phyloP scores from a whole-genome alignment of 2,888 invertebrate genomes.

The Epistrophella euchroma region DNA sequence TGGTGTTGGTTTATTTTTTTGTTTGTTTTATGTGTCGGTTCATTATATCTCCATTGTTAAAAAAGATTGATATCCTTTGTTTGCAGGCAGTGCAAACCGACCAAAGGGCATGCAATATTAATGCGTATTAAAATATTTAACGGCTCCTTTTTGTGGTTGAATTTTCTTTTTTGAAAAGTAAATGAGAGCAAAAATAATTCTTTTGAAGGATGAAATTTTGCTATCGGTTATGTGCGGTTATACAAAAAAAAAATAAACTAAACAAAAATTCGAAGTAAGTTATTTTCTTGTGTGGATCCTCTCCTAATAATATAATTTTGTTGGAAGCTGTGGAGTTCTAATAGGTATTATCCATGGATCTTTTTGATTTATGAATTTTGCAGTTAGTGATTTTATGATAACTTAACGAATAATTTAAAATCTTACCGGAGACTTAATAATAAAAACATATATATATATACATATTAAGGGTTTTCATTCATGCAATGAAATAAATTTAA shows the following conservation, averaged over 20 bases:
- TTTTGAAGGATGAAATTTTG: background rate
- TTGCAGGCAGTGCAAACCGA: constrained; percentile 6
- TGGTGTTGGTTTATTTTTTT: constrained; percentile 39
- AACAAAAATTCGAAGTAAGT: background rate
- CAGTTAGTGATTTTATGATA: no score
- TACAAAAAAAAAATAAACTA: background rate
- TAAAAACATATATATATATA: no score
- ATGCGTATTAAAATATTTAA: constrained; percentile 42
- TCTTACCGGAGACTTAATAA: no score
- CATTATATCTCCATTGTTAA: constrained; percentile 36
- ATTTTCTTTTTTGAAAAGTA: background rate
- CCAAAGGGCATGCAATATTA: constrained; percentile 14
- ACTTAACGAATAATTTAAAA: no score
- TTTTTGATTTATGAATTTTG: no score
- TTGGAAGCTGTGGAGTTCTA: no score
- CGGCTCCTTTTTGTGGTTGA: constrained; percentile 9
- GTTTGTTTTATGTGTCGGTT: constrained; percentile 62
- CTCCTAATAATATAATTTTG: no score
- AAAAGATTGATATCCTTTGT: constrained; percentile 33
- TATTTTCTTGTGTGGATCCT: no score
- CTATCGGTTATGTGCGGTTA: background rate
- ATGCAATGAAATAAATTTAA: no score
- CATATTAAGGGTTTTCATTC: no score
- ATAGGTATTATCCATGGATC: no score
- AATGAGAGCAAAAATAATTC: background rate